Percentiles rank a stretch among this genome's conserved stretches.
phyloP scores from a whole-genome alignment of 2,888 invertebrate species.

The Temnothorax rugatulus region DNA sequence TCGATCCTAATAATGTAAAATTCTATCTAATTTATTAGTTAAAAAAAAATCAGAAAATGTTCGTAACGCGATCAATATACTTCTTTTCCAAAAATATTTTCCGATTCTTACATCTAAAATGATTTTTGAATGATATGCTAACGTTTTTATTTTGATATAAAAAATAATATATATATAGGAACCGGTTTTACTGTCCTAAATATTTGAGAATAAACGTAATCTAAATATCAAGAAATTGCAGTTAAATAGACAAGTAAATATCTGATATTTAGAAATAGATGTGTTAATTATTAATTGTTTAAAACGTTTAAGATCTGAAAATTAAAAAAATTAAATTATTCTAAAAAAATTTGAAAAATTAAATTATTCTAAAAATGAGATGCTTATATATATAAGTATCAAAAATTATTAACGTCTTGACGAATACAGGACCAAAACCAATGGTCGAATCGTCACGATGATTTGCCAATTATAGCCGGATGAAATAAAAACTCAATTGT shows the following conservation, averaged over 20 bases:
- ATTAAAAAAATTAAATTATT: not conserved
- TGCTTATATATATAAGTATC: too few species aligned
- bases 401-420: too few species aligned
- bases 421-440: too few species aligned
- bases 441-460: too few species aligned
- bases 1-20: not conserved
- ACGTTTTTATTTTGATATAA: not conserved
- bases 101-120: not conserved
- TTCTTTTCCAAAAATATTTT: constrained; percentile 8
- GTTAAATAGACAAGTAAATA: not conserved
- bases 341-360: too few species aligned
- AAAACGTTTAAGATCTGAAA: not conserved
- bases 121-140: not conserved
- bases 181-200: not conserved
- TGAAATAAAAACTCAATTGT: too few species aligned
- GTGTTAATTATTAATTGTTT: not conserved
- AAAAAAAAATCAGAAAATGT: not conserved
- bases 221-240: not conserved
- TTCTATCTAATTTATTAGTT: not conserved
- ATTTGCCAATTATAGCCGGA: too few species aligned
- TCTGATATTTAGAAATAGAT: not conserved
- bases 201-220: too few species aligned
- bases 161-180: too few species aligned
- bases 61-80: not conserved
- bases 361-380: too few species aligned